Evolutionary conservation across 2,888 invertebrate species (phyloP), one percentile per base, ranked within the genome.

Genomic region (Lasioglossum zephyrum): DNA sequence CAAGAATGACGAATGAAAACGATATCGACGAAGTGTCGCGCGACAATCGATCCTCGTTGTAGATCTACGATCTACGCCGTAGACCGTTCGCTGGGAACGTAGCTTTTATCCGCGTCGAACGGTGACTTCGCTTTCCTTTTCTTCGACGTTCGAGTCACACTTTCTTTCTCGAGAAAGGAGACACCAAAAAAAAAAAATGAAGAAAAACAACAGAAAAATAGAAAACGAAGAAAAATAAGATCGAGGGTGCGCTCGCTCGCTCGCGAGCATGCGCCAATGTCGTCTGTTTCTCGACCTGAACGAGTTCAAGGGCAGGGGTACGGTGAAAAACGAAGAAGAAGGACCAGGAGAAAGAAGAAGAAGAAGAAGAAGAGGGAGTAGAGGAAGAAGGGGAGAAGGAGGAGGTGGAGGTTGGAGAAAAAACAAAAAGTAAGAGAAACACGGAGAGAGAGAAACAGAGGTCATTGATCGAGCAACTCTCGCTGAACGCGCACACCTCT

Each of bases 401-500:
- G 41, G 44, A 31, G 16, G 31, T 18, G 26, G 8, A 44, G 22
- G 72, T 4, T n/a, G 41, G 13, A 41, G 9, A 41, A 5, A n/a
- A 44, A 70, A 39, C 11, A 70, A 70, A 53, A 74, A 75, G 69
- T 22, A 9, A 41, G n/a, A 74, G 3, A 3, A 41, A 70, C 26
- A 44, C 22, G 16, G 22, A 72, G 49, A 72, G 60, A 72, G 60
- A 77, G 81, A 78, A 87, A 87, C 85, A 81, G 84, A 92, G 88
- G 91, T 83, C 92, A 91, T 90, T 88, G 90, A 86, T 70, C 60
- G 69, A 69, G 9, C 70, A 41, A 74, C 84, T 36, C 90, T 91
- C 91, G 90, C 91, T 90, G 87, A 91, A 91, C 92, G 91, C 91
- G 87, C 89, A 91, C 92, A 91, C 93, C 93, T 93, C 92, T 90